Percentiles rank a stretch among this genome's conserved stretches.
Conservation (phyloP, 2,113 vertebrate species). For the Sturnus vulgaris region DNA sequence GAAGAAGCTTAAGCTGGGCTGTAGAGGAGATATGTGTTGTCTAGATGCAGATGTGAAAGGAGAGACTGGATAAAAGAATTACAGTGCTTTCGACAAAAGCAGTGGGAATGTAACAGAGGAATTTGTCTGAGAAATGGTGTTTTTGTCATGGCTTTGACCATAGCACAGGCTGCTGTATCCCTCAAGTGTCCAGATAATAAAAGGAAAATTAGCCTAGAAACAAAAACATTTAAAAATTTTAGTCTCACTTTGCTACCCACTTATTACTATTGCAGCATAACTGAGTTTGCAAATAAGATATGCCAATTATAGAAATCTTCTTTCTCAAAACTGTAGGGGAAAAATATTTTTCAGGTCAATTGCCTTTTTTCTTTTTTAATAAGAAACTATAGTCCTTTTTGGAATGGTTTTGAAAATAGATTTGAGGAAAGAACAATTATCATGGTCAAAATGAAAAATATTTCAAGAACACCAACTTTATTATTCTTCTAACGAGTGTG, state of each 20-base stretch:
- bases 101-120: neutral
- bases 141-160: constrained; percentile 34
- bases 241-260: constrained; percentile 25
- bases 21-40: neutral
- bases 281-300: neutral
- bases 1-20: neutral
- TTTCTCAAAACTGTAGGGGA: neutral
- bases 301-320: neutral
- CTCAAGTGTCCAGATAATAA: neutral
- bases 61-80: neutral
- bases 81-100: neutral
- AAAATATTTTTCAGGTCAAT: neutral
- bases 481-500: neutral
- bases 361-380: neutral
- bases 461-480: neutral
- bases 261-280: neutral
- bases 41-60: accelerated
- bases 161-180: constrained; percentile 20
- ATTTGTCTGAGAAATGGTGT: neutral
- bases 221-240: constrained; percentile 50
- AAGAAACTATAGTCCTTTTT: neutral
- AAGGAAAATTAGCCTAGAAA: constrained; percentile 51
- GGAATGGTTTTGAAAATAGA: neutral
- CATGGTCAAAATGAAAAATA: neutral
- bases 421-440: neutral